These are phyloP conservation scores for Mystacornis crossleyi DNA, from an alignment of 2,113 vertebrate genomes.

Conservation along the genomic window DNA sequence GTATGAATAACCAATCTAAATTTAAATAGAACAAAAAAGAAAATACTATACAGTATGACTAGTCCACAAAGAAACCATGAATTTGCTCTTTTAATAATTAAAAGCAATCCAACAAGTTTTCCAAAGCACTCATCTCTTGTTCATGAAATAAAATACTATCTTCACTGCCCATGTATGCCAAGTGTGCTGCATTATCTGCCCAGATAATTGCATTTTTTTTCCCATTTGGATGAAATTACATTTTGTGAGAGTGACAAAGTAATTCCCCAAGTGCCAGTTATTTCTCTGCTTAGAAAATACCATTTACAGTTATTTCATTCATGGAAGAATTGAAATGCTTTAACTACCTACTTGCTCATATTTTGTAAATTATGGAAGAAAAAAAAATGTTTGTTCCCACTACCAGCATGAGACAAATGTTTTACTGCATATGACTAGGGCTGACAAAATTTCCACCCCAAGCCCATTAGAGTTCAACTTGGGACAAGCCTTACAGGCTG, in stretches of 20 bases:
- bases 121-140: neutral
- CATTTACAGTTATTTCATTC: neutral
- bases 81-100: constrained; percentile 23
- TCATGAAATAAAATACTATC: neutral
- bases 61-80: neutral
- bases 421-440: neutral
- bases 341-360: constrained; percentile 29
- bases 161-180: neutral
- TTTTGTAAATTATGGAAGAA: constrained; percentile 24
- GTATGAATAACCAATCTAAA: constrained; percentile 19
- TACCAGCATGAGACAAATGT: neutral
- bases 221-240: constrained; percentile 2
- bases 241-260: constrained; percentile 43
- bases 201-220: constrained; percentile 36
- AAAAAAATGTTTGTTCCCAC: neutral
- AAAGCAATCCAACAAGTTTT: neutral
- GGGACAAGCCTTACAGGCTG: neutral
- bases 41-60: neutral
- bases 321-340: neutral
- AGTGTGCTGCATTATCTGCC: neutral
- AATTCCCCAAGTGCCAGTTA: neutral
- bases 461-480: neutral
- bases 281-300: constrained; percentile 19
- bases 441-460: neutral
- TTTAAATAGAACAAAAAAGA: constrained; percentile 44